These are phyloP conservation scores for Nomada flava DNA, from an alignment of 2,888 invertebrate genomes.

Conservation along the genomic window DNA sequence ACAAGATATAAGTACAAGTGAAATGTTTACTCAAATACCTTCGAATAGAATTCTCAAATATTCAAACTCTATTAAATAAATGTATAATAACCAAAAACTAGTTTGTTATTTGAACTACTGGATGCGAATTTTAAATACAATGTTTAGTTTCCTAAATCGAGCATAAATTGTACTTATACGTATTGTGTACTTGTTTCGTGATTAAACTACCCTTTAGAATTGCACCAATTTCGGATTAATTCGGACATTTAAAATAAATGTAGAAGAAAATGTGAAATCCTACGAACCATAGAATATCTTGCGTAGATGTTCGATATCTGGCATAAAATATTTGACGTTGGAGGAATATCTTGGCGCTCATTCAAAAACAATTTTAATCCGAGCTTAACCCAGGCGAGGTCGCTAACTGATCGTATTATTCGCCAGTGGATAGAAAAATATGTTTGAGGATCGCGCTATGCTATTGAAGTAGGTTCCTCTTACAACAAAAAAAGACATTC, in stretches of 20 bases:
- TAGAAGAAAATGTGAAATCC: neutral
- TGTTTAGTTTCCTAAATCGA: too few species aligned
- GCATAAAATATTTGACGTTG: slow-evolving; percentile 31
- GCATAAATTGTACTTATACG: too few species aligned
- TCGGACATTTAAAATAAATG: slow-evolving; percentile 11
- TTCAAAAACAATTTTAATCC: slow-evolving; percentile 57
- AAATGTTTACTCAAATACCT: neutral
- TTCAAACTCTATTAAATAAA: neutral
- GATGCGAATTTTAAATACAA: too few species aligned
- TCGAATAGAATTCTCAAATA: neutral
- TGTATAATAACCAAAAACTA: neutral
- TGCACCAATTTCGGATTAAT: neutral
- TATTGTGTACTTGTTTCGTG: too few species aligned
- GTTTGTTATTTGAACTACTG: too few species aligned
- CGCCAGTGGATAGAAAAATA: slow-evolving; percentile 33
- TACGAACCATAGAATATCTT: neutral
- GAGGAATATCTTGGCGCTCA: slow-evolving; percentile 27
- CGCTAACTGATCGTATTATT: slow-evolving; percentile 44
- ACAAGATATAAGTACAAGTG: neutral
- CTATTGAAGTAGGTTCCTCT: slow-evolving; percentile 10
- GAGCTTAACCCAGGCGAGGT: slow-evolving; percentile 26
- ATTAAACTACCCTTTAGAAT: too few species aligned
- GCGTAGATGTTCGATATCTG: slow-evolving; percentile 36
- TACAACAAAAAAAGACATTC: neutral
- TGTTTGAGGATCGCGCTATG: slow-evolving; percentile 23